phyloP scores from a whole-genome alignment of 2,113 vertebrate species.

The Rhadina sibilatrix region DNA sequence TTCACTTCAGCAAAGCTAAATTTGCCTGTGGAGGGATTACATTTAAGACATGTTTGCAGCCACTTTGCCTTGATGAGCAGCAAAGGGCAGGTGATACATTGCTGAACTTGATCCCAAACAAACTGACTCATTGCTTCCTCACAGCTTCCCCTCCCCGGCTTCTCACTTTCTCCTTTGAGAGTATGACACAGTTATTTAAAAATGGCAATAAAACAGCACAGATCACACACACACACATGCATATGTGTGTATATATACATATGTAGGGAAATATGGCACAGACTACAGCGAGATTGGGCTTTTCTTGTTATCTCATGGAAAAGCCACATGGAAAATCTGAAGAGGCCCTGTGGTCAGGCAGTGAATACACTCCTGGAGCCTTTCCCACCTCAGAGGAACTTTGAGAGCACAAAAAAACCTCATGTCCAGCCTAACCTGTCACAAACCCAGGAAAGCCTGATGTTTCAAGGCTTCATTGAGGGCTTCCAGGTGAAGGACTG shows the following conservation, averaged over 20 bases:
- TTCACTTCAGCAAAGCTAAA: not conserved
- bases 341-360: not conserved
- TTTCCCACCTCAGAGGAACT: not conserved
- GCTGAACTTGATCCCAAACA: not conserved
- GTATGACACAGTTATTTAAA: not conserved
- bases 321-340: not conserved
- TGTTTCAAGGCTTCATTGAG: not conserved
- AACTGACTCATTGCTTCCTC: not conserved
- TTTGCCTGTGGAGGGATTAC: not conserved
- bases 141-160: not conserved
- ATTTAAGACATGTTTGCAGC: not conserved
- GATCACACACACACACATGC: not conserved
- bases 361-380: not conserved
- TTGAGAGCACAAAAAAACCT: not conserved
- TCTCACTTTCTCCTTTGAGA: not conserved
- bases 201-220: not conserved
- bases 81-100: not conserved
- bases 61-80: not conserved
- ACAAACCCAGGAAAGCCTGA: not conserved
- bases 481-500: not conserved
- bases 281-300: not conserved
- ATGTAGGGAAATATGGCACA: not conserved
- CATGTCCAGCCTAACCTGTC: rapidly evolving
- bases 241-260: not conserved
- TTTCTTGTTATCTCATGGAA: not conserved